phyloP scores from a whole-genome alignment of 1,140 invertebrate species.

The Scaptomyza pallida region DNA sequence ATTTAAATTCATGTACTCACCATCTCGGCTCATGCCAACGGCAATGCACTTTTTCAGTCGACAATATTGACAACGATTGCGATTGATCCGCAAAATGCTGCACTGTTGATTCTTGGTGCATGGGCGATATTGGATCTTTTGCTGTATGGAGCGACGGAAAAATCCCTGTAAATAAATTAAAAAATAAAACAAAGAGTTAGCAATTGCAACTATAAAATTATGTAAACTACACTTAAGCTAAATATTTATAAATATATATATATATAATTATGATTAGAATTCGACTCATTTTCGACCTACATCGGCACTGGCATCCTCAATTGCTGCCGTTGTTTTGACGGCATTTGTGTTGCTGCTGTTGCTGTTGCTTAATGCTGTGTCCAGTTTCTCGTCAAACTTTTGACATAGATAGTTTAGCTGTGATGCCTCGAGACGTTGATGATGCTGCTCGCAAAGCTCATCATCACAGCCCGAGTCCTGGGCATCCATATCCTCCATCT shows the following conservation, averaged over 20 bases:
- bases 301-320: constrained; percentile 65
- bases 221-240: background rate
- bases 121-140: constrained; percentile 98
- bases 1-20: constrained; percentile 87
- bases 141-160: constrained; percentile 96
- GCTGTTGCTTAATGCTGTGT: constrained; percentile 60
- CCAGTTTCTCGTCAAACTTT: constrained; percentile 82
- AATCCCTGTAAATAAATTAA: constrained; percentile 88
- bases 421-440: constrained; percentile 65
- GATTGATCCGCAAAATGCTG: constrained; percentile 97
- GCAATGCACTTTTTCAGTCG: constrained; percentile 98
- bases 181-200: background rate
- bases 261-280: background rate
- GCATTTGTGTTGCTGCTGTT: constrained; percentile 31
- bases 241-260: background rate
- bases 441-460: constrained; percentile 83
- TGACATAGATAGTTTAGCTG: constrained; percentile 81
- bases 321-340: constrained; percentile 34
- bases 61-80: constrained; percentile 98
- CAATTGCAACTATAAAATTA: background rate
- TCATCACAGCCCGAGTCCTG: constrained; percentile 87
- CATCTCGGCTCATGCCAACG: constrained; percentile 99
- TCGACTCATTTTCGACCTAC: constrained; percentile 51
- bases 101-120: constrained; percentile 99
- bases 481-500: constrained; percentile 73